Evolutionary conservation across 2,113 vertebrate genomes (phyloP), one percentile per base, ranked within the genome.

Genomic region (Damaliscus lunatus): DNA sequence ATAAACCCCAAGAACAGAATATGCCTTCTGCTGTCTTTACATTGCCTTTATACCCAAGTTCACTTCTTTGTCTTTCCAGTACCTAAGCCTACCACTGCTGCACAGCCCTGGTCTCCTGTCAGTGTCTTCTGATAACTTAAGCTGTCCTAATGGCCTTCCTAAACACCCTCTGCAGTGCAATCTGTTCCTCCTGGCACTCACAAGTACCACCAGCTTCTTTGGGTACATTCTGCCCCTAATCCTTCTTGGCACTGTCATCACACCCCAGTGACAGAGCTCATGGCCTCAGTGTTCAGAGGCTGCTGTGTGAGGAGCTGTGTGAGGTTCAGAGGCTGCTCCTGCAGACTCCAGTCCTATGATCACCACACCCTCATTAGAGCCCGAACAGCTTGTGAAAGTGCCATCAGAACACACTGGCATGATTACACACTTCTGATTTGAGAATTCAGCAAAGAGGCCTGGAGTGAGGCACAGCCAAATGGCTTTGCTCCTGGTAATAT

Each of bases 171-270:
- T 74, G 67, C 55, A 95, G 85, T 62, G 36, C 92, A 96, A 60
- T 94, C 97, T 98, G 97, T 80, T 98, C 92, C 82, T 92, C 77
- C 95, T 97, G 97, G 97, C 96, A 96, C 59, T 86, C 80, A 43
- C 33, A 53, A 53, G 80, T 23, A 55, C 48, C 95, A 96, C 14
- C 62, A 60, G 67, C 78, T 96, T 96, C 88, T 94, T 29, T 55
- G 82, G 78, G 90, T 94, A 91, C 78, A 84, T 93, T 97, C 85
- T 67, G 92, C 86, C 95, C 67, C 31, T 83, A 91, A 97, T 94
- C 53, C 57, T 95, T 81, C 94, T 74, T 96, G 96, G 90, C 88
- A 80, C 59, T 53, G 62, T 71, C 95, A 93, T 36, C 5, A 4
- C 7, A 3, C 36, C 52, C 62, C 67, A 60, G 80, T n/a, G 36